A percentile compares a stretch with the other conserved stretches of the same genome.
phyloP scores from a whole-genome alignment of 2,797 vertebrate species.

The Propithecus deckenii region DNA sequence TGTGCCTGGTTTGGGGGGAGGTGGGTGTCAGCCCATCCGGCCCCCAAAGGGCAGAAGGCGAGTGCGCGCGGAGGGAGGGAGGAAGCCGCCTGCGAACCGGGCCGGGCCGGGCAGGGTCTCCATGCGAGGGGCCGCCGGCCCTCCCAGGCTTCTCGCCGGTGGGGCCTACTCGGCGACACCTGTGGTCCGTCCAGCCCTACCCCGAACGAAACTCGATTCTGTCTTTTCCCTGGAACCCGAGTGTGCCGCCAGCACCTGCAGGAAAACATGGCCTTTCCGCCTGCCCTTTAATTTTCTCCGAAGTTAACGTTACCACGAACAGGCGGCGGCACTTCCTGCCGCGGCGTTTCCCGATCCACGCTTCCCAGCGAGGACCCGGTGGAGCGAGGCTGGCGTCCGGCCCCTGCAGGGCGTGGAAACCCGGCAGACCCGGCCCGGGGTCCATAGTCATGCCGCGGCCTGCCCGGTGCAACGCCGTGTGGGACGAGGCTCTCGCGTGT shows the following conservation, averaged over 20 bases:
- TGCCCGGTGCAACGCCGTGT: neutral
- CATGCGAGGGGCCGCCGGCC: neutral
- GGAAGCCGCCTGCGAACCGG: too few relatives aligned
- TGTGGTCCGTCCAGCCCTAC: neutral
- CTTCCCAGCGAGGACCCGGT: neutral
- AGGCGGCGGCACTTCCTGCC: neutral
- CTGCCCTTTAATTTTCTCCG: neutral
- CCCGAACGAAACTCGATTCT: neutral
- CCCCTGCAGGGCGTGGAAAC: neutral
- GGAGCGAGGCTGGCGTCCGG: neutral
- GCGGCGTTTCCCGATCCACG: neutral
- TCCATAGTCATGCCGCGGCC: too few relatives aligned
- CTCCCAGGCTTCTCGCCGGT: too few relatives aligned
- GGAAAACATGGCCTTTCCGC: neutral
- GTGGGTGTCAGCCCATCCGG: too few relatives aligned
- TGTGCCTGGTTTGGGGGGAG: too few relatives aligned
- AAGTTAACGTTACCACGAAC: neutral
- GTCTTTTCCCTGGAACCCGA: neutral
- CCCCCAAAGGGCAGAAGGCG: too few relatives aligned
- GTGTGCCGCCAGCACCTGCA: neutral
- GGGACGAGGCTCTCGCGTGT: too few relatives aligned
- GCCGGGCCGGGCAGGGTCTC: neutral
- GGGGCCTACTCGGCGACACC: too few relatives aligned
- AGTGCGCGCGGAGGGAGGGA: too few relatives aligned
- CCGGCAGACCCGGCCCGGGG: too few relatives aligned